These are phyloP conservation scores for Oreochromis aureus DNA, from an alignment of 2,113 vertebrate species.

Conservation along the genomic window DNA sequence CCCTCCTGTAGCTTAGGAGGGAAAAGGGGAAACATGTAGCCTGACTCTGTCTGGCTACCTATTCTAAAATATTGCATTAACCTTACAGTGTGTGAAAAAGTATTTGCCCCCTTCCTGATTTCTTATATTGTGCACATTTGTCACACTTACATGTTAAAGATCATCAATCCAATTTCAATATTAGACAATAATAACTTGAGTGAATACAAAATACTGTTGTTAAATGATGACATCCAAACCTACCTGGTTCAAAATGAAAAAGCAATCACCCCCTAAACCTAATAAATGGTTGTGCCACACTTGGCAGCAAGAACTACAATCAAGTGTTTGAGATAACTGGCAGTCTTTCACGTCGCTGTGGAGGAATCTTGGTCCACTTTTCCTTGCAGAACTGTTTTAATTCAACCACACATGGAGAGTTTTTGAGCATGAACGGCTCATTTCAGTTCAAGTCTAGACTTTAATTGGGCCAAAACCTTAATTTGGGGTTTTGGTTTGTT, in stretches of 20 bases:
- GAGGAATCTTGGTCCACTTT: background rate
- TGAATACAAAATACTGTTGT: background rate
- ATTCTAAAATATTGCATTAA: background rate
- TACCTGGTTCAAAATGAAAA: background rate
- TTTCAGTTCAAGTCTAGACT: background rate
- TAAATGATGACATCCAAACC: background rate
- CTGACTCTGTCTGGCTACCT: background rate
- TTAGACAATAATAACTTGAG: background rate
- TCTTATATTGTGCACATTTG: background rate
- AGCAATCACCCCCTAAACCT: background rate
- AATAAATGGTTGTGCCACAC: background rate
- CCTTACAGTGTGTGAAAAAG: background rate
- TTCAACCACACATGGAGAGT: background rate
- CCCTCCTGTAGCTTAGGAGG: background rate
- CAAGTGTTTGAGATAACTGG: background rate
- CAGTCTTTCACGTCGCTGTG: background rate
- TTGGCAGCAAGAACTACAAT: background rate
- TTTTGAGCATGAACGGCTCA: background rate
- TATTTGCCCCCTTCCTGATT: background rate
- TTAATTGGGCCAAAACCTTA: background rate
- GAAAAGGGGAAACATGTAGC: background rate
- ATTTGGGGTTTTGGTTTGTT: background rate
- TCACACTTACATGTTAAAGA: background rate
- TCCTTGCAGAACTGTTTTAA: background rate
- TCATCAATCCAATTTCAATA: background rate